These are phyloP conservation scores for Agrotis segetum DNA, from an alignment of 2,888 invertebrate species.

Conservation along the genomic window DNA sequence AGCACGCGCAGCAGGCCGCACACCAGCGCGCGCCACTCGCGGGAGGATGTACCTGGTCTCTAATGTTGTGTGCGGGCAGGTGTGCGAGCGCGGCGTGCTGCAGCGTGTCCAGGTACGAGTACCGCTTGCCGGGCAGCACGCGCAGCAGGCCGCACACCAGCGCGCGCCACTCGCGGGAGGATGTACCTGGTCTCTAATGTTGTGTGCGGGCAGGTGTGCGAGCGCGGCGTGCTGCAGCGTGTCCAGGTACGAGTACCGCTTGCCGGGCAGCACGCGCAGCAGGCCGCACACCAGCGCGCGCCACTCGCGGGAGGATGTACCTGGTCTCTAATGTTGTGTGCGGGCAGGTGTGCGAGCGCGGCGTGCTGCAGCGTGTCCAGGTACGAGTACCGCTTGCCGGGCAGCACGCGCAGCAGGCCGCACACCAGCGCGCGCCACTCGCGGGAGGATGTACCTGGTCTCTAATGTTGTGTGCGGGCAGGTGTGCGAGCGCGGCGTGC, in stretches of 20 bases:
- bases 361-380: slow-evolving; percentile 89
- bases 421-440: slow-evolving; percentile 81
- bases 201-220: slow-evolving; percentile 90
- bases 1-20: slow-evolving; percentile 79
- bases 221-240: slow-evolving; percentile 91
- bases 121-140: slow-evolving; percentile 73
- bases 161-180: slow-evolving; percentile 79
- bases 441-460: slow-evolving; percentile 85
- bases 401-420: slow-evolving; percentile 80
- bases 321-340: slow-evolving; percentile 91
- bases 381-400: slow-evolving; percentile 77
- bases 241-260: slow-evolving; percentile 83
- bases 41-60: slow-evolving; percentile 86
- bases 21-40: slow-evolving; percentile 81
- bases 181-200: slow-evolving; percentile 88
- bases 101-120: slow-evolving; percentile 87
- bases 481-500: slow-evolving; percentile 90
- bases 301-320: slow-evolving; percentile 79
- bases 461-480: slow-evolving; percentile 90
- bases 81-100: slow-evolving; percentile 91
- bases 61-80: slow-evolving; percentile 90
- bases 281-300: slow-evolving; percentile 81
- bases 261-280: slow-evolving; percentile 74
- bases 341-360: slow-evolving; percentile 91
- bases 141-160: slow-evolving; percentile 82